Evolutionary conservation across 2,113 vertebrate genomes (phyloP), one percentile per base, ranked within the genome.

Genomic region (Nothocercus julius): DNA sequence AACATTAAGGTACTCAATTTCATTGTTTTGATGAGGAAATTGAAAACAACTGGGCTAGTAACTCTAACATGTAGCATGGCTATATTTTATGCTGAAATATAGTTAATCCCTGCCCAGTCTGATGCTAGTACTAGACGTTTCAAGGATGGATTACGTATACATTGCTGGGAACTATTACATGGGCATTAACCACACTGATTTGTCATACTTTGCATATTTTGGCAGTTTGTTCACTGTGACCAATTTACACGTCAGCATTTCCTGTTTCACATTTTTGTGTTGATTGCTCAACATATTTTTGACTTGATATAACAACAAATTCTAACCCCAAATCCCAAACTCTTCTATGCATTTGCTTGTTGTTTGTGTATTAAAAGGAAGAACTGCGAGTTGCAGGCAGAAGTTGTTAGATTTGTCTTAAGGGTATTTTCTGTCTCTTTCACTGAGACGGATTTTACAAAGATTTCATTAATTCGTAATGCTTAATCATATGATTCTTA

Each of bases 321-420:
- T 86, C 45, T 75, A 11, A 45, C 7, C 4, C 7, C 38, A 44
- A 47, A 51, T 6, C 4, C 7, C 44, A 38, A 38, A 93, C 54
- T 76, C 9, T 18, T 82, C 47, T 66, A 36, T 5, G 4, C 1
- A 5, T 89, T 77, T 92, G 8, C 40, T 32, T 0, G 0, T 22
- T 32, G 9, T 28, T 38, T 8, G 3, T 45, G 4, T 56, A 42
- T 20, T 66, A 40, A 87, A 91, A 51, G n/a, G 11, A 83, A 11
- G 22, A 3, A 34, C 45, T 63, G 32, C 54, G 45, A 92, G 66
- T 74, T 70, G n/a, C 3, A 61, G 8, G 83, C 53, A 56, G n/a
- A 77, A 53, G 5, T 36, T 78, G 27, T 22, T 21, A 19, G 11
- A 32, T 69, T 11, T 61, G 5, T 59, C 27, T 32, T 68, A 82